Evolutionary conservation across 2,888 invertebrate species (phyloP).

Genomic region (Pachydiplax longipennis): DNA sequence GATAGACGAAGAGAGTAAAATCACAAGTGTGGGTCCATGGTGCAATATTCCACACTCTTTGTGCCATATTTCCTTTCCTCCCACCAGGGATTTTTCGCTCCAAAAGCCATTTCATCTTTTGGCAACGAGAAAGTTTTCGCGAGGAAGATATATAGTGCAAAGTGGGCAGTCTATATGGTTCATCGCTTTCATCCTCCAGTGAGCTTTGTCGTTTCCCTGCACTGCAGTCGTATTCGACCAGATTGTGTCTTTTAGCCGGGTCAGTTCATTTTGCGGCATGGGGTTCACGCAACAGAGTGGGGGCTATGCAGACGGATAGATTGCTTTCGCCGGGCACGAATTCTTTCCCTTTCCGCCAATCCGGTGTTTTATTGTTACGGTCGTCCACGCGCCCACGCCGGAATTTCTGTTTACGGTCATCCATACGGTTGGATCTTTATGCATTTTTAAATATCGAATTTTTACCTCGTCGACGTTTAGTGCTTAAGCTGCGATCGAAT

Average conservation of each 20-base stretch:
- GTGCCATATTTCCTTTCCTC: neutral
- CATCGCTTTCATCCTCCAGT: neutral
- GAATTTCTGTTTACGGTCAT: neutral
- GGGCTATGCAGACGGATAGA: neutral
- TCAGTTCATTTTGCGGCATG: neutral
- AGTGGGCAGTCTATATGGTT: neutral
- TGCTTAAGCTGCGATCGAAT: too few relatives aligned
- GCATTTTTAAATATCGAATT: too few relatives aligned
- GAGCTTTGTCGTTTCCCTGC: conserved; percentile 1
- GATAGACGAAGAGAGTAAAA: too few relatives aligned
- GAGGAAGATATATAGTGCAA: neutral
- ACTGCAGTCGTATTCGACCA: neutral
- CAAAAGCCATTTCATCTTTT: neutral
- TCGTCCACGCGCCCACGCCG: neutral
- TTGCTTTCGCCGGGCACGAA: neutral
- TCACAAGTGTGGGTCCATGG: too few relatives aligned
- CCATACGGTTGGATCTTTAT: neutral
- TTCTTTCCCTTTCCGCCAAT: neutral
- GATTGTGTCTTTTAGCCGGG: neutral
- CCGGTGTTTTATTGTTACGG: neutral
- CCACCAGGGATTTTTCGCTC: neutral
- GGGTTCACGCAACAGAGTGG: neutral
- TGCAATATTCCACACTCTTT: neutral
- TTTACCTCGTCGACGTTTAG: too few relatives aligned
- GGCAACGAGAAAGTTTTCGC: neutral